Evolutionary conservation across 2,113 vertebrate species (phyloP), one percentile per base, ranked within the genome.

Genomic region (Uria aalge): DNA sequence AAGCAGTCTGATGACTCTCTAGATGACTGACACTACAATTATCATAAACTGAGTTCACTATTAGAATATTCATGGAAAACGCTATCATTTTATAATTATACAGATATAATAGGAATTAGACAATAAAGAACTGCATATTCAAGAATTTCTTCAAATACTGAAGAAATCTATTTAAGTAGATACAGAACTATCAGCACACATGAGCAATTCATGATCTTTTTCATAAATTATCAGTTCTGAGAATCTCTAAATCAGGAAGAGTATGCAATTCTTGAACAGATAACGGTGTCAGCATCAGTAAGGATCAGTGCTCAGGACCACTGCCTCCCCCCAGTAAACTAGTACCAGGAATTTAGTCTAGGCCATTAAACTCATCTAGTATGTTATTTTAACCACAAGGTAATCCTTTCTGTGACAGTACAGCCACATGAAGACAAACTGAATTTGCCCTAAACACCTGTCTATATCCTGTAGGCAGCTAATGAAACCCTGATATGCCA

Each of bases 21-120:
- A 90, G 85, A 83, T 95, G 90, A 96, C 67, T 90, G 83, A 78
- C 53, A 92, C 73, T 34, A 78, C 63, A 96, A 79, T 75, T 95
- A 97, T 76, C 85, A 86, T 50, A 91, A 96, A 67, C 88, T 81
- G 45, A 90, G 45, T 30, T 91, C 38, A 85, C 79, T 48, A 73
- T 80, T 84, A 88, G 45, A 95, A 81, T 96, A 85, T 76, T 96
- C 38, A 92, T 77, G 1, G 40, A 72, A 72, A 96, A 81, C 41
- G 50, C 36, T 67, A 85, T 57, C 55, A 78, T 94, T 86, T 88
- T 84, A 69, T 90, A 93, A 13, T 73, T 67, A 85, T 38, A 73
- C 43, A 86, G 26, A 21, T 64, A 90, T 22, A 88, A 52, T 15
- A 20, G 57, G 23, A 92, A 52, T 68, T 32, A 21, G 14, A 55